A percentile compares a stretch with the other conserved stretches of the same genome.
phyloP scores from a whole-genome alignment of 2,113 vertebrate genomes.

The Tor tambroides region DNA sequence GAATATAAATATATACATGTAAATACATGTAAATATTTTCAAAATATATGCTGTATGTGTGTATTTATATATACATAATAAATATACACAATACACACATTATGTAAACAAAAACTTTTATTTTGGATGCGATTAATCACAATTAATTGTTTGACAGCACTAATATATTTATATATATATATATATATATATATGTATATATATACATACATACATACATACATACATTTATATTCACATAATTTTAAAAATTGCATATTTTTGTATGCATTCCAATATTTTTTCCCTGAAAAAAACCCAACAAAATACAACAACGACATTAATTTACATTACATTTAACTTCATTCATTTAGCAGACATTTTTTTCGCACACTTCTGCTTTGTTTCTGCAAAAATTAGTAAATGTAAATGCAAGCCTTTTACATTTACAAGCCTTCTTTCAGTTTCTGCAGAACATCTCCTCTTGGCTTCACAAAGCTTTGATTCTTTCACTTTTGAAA shows the following conservation, averaged over 20 bases:
- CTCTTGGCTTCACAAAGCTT: slow-evolving; percentile 8
- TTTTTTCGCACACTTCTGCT: not conserved
- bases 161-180: too few relatives aligned
- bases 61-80: too few relatives aligned
- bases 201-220: too few relatives aligned
- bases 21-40: too few relatives aligned
- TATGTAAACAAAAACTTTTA: too few relatives aligned
- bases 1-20: too few relatives aligned
- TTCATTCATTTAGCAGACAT: not conserved
- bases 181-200: too few relatives aligned
- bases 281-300: not conserved
- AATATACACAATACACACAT: too few relatives aligned
- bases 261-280: not conserved
- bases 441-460: not conserved
- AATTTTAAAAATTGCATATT: not conserved
- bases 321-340: not conserved
- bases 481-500: not conserved
- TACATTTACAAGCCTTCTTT: not conserved
- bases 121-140: too few relatives aligned
- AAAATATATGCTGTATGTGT: too few relatives aligned
- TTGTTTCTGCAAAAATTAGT: not conserved
- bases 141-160: too few relatives aligned
- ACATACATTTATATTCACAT: too few relatives aligned
- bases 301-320: not conserved
- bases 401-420: not conserved